Conservation (phyloP, 2,113 vertebrate genomes). For the Lepisosteus osseus region DNA sequence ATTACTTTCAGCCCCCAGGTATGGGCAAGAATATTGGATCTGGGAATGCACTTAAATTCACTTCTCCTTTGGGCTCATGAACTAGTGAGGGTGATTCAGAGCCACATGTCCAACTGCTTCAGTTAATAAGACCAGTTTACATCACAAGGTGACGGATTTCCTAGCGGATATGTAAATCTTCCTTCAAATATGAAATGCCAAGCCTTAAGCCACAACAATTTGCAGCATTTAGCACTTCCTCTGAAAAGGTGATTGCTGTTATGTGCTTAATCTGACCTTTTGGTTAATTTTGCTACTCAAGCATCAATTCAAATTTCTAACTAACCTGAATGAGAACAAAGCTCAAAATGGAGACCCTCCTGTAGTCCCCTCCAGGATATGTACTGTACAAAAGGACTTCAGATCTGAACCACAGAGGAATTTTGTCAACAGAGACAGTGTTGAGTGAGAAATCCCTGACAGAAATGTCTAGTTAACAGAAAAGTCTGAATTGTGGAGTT, state of each 20-base stretch:
- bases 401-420: no score
- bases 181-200: conserved; percentile 9
- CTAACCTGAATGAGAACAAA: no score
- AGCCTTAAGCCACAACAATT: background rate
- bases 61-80: background rate
- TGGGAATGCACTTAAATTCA: background rate
- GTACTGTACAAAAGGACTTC: no score
- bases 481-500: no score
- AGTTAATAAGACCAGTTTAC: background rate
- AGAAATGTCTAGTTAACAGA: no score
- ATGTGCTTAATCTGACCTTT: background rate
- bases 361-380: no score
- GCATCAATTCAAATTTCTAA: no score
- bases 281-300: no score
- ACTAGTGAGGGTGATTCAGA: background rate
- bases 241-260: conserved; percentile 10
- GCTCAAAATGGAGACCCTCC: no score
- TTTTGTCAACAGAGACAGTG: no score
- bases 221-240: background rate
- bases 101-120: background rate
- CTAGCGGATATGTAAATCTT: background rate
- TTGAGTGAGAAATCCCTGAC: no score
- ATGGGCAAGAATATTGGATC: background rate
- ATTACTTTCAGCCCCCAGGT: no score
- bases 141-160: background rate